Percentiles rank a stretch among this genome's conserved stretches.
phyloP scores from a whole-genome alignment of 2,888 invertebrate genomes.

The Margaritifera margaritifera region DNA sequence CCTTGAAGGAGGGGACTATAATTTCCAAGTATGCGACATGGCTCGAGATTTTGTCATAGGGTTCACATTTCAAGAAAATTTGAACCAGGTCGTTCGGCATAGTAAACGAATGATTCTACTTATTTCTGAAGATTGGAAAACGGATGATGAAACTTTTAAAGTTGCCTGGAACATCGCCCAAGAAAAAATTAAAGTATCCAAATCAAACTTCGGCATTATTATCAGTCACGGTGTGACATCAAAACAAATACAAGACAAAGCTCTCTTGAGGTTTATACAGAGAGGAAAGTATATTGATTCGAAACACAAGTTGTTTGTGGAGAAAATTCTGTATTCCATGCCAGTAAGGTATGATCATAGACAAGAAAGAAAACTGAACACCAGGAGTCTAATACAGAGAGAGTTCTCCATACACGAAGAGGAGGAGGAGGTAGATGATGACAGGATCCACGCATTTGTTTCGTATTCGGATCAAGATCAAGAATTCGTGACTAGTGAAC shows the following conservation, averaged over 20 bases:
- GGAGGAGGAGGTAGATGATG: constrained; percentile 23
- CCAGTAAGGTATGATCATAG: constrained; percentile 21
- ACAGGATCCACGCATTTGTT: constrained; percentile 40
- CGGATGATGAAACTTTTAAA: constrained; percentile 27
- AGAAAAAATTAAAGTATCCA: constrained; percentile 41
- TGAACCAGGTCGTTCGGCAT: constrained; percentile 32
- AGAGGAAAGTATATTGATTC: constrained; percentile 38
- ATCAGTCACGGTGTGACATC: constrained; percentile 26
- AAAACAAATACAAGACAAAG: constrained; percentile 35
- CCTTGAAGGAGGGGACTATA: constrained; percentile 29
- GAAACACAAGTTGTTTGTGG: constrained; percentile 24
- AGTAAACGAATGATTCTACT: constrained; percentile 45
- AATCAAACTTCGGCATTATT: constrained; percentile 40
- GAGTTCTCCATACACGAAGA: constrained; percentile 1
- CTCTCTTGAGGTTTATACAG: constrained; percentile 35
- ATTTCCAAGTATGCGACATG: constrained; percentile 36
- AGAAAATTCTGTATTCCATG: constrained; percentile 45
- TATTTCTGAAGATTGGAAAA: constrained; percentile 31
- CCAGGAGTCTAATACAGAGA: too few relatives aligned
- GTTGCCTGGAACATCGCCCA: constrained; percentile 45
- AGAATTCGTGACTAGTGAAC: constrained; percentile 25
- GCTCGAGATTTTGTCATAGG: constrained; percentile 45
- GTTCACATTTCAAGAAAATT: constrained; percentile 45
- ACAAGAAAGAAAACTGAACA: background rate
- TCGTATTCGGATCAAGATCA: constrained; percentile 40